Evolutionary conservation across 2,113 vertebrate species (phyloP).

Genomic region (Semnornis frantzii): DNA sequence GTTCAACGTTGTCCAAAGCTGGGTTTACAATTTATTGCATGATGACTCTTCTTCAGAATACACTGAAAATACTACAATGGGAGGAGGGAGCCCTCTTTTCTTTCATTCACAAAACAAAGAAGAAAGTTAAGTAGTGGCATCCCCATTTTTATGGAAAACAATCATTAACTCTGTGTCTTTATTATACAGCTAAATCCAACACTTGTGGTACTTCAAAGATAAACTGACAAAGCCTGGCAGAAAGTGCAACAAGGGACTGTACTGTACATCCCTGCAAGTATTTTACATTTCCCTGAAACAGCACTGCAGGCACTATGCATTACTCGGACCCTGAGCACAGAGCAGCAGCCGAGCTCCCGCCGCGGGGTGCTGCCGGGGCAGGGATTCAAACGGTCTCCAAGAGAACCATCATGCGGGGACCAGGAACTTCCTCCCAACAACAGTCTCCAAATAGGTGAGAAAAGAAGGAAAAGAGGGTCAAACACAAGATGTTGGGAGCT

Average conservation of each 20-base stretch:
- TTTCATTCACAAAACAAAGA: neutral
- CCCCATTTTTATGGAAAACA: neutral
- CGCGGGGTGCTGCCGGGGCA: neutral
- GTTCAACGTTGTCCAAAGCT: neutral
- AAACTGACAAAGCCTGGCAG: neutral
- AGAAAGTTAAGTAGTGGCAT: neutral
- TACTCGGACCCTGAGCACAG: neutral
- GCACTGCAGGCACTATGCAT: neutral
- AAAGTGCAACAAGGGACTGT: neutral
- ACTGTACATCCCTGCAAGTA: neutral
- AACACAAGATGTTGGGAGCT: neutral
- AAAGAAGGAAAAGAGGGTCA: neutral
- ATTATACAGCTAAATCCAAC: neutral
- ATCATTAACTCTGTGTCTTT: neutral
- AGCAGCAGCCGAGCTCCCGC: neutral
- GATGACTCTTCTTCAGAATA: neutral
- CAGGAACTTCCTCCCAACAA: neutral
- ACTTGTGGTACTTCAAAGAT: neutral
- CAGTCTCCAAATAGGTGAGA: neutral
- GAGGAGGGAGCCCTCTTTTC: neutral
- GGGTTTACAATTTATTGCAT: neutral
- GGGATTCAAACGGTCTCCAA: neutral
- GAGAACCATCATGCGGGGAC: neutral
- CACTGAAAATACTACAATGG: neutral
- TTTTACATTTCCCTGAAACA: neutral